Evolutionary conservation across 1,140 invertebrate genomes (phyloP).

Genomic region (Pogonus chalceus): DNA sequence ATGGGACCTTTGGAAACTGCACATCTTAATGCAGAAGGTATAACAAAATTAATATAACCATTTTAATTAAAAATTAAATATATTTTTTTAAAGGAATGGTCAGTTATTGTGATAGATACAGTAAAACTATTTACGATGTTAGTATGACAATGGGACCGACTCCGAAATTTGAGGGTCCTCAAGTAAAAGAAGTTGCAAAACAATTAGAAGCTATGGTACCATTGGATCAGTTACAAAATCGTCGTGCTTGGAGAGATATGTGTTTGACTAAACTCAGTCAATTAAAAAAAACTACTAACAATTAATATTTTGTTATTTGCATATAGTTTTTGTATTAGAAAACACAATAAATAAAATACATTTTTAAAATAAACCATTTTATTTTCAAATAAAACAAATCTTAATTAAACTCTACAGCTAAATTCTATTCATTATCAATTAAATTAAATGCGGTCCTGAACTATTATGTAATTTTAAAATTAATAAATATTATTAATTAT

Average conservation of each 20-base stretch:
- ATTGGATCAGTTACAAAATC: slow-evolving; percentile 58
- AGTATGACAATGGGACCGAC: slow-evolving; percentile 64
- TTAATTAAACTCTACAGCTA: too few relatives aligned
- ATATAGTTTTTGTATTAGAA: too few relatives aligned
- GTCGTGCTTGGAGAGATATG: slow-evolving; percentile 73
- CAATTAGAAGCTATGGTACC: slow-evolving; percentile 66
- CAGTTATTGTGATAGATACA: slow-evolving; percentile 65
- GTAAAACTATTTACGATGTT: slow-evolving; percentile 66
- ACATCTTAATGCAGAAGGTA: slow-evolving; percentile 90
- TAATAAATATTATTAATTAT: too few relatives aligned
- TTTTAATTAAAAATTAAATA: neutral
- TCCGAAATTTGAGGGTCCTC: slow-evolving; percentile 60
- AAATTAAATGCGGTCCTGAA: too few relatives aligned
- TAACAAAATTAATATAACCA: slow-evolving; percentile 21
- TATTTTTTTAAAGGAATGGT: slow-evolving; percentile 45
- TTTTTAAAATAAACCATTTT: too few relatives aligned
- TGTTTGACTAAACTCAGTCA: slow-evolving; percentile 71
- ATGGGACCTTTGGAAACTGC: slow-evolving; percentile 88
- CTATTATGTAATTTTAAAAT: too few relatives aligned
- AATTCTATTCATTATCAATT: too few relatives aligned
- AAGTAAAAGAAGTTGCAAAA: slow-evolving; percentile 48
- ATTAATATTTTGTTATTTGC: slow-evolving; percentile 14
- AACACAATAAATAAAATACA: too few relatives aligned
- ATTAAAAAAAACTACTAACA: slow-evolving; percentile 61
- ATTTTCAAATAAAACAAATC: too few relatives aligned